Evolutionary conservation across 30 jellyfish, hydroid and myxozoan species (phyloP), one percentile per base, ranked within the genome.

Genomic region (Mastigias papua): DNA sequence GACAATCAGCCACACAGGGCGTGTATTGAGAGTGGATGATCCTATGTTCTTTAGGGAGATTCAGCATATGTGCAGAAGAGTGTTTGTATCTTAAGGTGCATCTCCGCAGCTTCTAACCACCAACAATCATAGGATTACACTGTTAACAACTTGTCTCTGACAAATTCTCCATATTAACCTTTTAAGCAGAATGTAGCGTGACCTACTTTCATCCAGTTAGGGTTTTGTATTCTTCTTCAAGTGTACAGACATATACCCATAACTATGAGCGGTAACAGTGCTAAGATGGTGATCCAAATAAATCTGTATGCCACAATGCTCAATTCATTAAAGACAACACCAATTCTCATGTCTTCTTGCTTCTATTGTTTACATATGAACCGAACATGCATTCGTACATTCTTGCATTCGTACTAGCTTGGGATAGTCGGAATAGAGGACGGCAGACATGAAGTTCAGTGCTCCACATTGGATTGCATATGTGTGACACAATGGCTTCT

Each of bases 141-240:
- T 71, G 29, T 71, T 71, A 33, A 33, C 69, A 71, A 71, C 66
- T 32, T 32, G 82, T 34, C 66, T 17, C 32, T 71, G 32, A 27
- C 17, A 71, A 71, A 19, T 23, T 20, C 67, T 71, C 19, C 34
- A 71, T 23, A 71, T 71, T 71, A 46, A 49, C 82, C 82, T 63
- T 27, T 63, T 63, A 63, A 63, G 35, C 37, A 27, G n/a, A 63
- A 25, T 9, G 1, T 22, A 63, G 35, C 74, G 74, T 27, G 74
- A 63, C 42, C 19, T 26, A 20, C 13, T 27, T 25, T 16, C 7
- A 21, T 11, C 25, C 67, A 54, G 67, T 54, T 11, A 54, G 27
- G 0, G 27, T 21, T 16, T 19, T 19, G 5, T 54, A 25, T 54
- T 6, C 67, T 25, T 54, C 3, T 19, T 19, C 17, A 54, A 21